Evolutionary conservation across 2,113 vertebrate genomes (phyloP).

Genomic region (Barbus barbus): DNA sequence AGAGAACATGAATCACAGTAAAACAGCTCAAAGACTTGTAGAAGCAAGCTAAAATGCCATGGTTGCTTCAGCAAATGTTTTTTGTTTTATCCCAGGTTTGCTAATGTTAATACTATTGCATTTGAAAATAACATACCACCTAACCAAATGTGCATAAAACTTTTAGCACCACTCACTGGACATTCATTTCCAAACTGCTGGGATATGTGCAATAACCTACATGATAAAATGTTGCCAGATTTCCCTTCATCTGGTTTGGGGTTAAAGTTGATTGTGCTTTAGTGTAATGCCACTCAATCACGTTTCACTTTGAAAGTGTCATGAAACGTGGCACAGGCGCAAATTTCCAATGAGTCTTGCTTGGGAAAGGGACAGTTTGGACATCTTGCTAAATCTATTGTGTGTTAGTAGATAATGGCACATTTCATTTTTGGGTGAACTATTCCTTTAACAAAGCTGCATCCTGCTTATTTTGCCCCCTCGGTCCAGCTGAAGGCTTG

Average conservation of each 20-base stretch:
- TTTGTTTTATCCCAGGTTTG: no score
- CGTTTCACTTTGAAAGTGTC: background rate
- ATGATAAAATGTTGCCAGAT: no score
- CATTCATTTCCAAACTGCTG: no score
- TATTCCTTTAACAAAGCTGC: constrained; percentile 21
- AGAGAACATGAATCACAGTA: background rate
- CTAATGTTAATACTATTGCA: no score
- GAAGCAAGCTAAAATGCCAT: background rate
- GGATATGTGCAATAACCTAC: no score
- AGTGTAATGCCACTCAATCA: background rate
- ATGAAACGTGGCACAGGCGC: background rate
- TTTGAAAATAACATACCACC: no score
- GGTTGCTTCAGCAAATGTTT: background rate
- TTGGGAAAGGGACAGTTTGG: background rate
- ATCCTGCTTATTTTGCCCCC: constrained; percentile 12
- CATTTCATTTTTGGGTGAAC: background rate
- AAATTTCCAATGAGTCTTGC: background rate
- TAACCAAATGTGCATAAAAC: no score
- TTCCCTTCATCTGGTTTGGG: no score
- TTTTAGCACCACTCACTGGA: no score
- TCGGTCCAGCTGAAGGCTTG: constrained; percentile 13
- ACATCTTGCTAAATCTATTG: background rate
- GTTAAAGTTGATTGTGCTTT: background rate
- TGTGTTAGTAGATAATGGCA: background rate
- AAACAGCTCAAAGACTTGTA: background rate